Evolutionary conservation across 2,797 vertebrate genomes (phyloP), one percentile per base, ranked within the genome.

Genomic region (Carcharodon carcharias): DNA sequence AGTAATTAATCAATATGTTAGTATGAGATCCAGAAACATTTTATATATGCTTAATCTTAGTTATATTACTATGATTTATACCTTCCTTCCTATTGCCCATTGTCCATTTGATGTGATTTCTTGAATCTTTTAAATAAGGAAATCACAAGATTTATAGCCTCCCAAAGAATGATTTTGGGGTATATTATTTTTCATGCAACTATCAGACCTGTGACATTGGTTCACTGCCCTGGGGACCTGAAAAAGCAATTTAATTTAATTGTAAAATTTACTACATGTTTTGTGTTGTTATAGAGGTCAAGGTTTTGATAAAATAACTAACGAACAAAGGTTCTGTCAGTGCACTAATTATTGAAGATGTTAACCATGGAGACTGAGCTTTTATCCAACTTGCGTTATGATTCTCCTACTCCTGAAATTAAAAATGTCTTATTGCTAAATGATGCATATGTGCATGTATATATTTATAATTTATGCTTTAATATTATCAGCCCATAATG

Each of bases 401-500:
- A 91, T 91, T 21, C 50, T 95, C 31, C 63, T 67, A 50, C 26
- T 71, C 40, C 26, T 95, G n/a, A 31, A 95, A 95, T 73, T 77
- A 56, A 77, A 77, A 31, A 18, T 95, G 67, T 77, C 31, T 18
- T 56, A 35, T 56, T 95, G 69, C 69, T 73, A 95, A 95, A 95
- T 95, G 8, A 45, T 71, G 35, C n/a, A 12, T 54, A 2, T 65
- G 5, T 92, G 40, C 18, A 21, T 85, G 1, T 50, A 85, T 50
- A 12, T 63, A 58, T 92, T 92, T 92, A 63, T 63, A 92, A 87
- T 87, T 96, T 95, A 73, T 4, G 96, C 65, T 71, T 80, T 88
- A 50, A 40, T 97, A 96, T 97, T 96, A 96, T 63, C 97, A 99
- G 99, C 99, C 99, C 97, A 98, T 99, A 98, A 98, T 99, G 98